Conservation (phyloP, 2,797 vertebrate genomes). For the Meda fulgida region DNA sequence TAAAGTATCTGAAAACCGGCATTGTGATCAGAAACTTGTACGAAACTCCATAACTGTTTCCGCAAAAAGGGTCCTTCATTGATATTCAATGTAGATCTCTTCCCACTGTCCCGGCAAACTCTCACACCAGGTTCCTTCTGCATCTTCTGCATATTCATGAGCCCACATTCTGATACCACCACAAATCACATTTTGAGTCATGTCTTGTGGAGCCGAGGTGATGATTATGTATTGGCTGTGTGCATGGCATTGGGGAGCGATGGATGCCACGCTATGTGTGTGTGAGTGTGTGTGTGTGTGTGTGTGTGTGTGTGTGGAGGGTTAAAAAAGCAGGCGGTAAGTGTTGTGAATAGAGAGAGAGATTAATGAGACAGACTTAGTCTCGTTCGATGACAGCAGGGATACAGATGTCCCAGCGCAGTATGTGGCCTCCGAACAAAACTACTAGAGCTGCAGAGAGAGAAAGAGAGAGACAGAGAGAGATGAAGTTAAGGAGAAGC, state of each 20-base stretch:
- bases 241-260: slow-evolving; percentile 1
- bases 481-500: background rate
- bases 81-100: slow-evolving; percentile 30
- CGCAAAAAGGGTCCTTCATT: slow-evolving; percentile 1
- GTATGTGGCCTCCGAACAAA: slow-evolving; percentile 45
- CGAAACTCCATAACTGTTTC: slow-evolving; percentile 3
- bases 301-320: slow-evolving; percentile 6
- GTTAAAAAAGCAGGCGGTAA: slow-evolving; percentile 49
- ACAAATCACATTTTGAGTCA: slow-evolving; percentile 43
- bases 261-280: slow-evolving; percentile 28
- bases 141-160: slow-evolving; percentile 52
- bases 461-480: background rate
- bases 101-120: slow-evolving; percentile 41
- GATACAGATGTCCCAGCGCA: slow-evolving; percentile 49
- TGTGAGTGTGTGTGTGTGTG: background rate
- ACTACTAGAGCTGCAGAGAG: slow-evolving; percentile 22
- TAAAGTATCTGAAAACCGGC: slow-evolving; percentile 1
- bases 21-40: slow-evolving; percentile 1
- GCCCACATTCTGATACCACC: slow-evolving; percentile 27
- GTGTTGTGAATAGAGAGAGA: slow-evolving; percentile 51
- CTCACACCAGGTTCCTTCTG: slow-evolving; percentile 36
- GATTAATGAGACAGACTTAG: slow-evolving; percentile 45
- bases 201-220: slow-evolving; percentile 26
- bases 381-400: slow-evolving; percentile 36
- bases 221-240: slow-evolving; percentile 36